These are phyloP conservation scores for Andrena chrysosceles DNA, from an alignment of 2,888 invertebrate genomes.

Conservation along the genomic window DNA sequence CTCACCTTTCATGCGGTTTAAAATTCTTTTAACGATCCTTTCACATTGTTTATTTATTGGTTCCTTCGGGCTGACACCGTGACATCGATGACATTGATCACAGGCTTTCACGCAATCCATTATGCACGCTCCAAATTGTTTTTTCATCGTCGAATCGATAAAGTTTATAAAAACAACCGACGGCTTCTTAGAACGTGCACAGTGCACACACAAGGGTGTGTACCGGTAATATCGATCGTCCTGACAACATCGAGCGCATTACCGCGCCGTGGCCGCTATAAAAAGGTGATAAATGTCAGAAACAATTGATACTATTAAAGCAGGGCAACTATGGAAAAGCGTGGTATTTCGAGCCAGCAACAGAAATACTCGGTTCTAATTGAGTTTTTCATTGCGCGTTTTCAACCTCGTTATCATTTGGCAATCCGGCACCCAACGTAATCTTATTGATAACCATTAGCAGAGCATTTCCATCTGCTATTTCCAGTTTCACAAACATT, in stretches of 20 bases:
- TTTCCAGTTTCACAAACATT: too few relatives aligned
- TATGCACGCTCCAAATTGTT: slow-evolving; percentile 52
- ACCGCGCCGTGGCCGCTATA: slow-evolving; percentile 14
- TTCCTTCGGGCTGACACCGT: not conserved
- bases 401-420: too few relatives aligned
- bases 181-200: slow-evolving; percentile 24
- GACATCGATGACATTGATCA: slow-evolving; percentile 31
- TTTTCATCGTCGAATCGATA: slow-evolving; percentile 21
- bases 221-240: slow-evolving; percentile 33
- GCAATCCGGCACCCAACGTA: too few relatives aligned
- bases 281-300: slow-evolving; percentile 42
- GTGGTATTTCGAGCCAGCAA: not conserved
- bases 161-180: slow-evolving; percentile 46
- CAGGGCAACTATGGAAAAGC: not conserved
- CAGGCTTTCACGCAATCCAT: slow-evolving; percentile 29
- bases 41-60: slow-evolving; percentile 48
- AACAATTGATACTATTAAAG: slow-evolving; percentile 38
- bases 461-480: too few relatives aligned
- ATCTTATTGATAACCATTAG: too few relatives aligned
- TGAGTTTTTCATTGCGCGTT: too few relatives aligned
- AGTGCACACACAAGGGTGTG: slow-evolving; percentile 9
- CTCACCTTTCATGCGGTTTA: not conserved
- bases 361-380: not conserved
- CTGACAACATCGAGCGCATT: slow-evolving; percentile 25
- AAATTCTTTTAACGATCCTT: slow-evolving; percentile 24